Conservation (phyloP, 2,797 vertebrate species). For the Onychomys arenicola region DNA sequence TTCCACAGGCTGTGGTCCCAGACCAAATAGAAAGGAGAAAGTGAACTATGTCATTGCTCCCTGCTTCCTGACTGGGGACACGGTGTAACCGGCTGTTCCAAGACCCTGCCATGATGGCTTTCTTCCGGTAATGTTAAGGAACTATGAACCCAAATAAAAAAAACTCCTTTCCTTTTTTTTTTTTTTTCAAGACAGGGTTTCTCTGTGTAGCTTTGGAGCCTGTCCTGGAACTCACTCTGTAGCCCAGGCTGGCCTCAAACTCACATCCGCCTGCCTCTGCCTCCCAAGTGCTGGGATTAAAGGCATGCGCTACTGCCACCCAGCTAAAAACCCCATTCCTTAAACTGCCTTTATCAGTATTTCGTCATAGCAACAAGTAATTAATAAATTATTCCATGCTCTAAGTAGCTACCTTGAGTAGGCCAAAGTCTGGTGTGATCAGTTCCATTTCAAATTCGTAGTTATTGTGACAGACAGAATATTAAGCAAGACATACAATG, state of each 20-base stretch:
- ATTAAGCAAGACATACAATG: not conserved
- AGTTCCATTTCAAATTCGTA: not conserved
- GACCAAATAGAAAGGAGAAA: not conserved
- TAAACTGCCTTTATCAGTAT: not conserved
- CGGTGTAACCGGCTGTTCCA: not conserved
- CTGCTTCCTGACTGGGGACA: too few relatives aligned
- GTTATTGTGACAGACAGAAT: not conserved
- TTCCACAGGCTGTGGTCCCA: not conserved
- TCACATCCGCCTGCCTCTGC: too few relatives aligned
- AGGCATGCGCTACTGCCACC: too few relatives aligned
- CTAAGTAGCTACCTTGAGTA: not conserved
- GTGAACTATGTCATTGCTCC: not conserved
- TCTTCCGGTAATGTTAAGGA: too few relatives aligned
- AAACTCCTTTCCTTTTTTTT: too few relatives aligned
- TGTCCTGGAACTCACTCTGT: too few relatives aligned
- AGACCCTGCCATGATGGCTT: not conserved
- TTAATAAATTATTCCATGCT: not conserved
- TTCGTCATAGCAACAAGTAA: not conserved
- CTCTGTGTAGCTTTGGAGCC: too few relatives aligned
- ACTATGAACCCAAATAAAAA: not conserved
- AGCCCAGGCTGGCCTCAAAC: too few relatives aligned
- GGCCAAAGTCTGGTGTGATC: not conserved
- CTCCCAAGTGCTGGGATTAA: too few relatives aligned
- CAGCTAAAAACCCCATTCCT: not conserved
- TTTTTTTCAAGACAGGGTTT: too few relatives aligned